Base-by-base conservation (phyloP, 2,113 vertebrate genomes). In the rabbit (Oryctolagus cuniculus) region DNA sequence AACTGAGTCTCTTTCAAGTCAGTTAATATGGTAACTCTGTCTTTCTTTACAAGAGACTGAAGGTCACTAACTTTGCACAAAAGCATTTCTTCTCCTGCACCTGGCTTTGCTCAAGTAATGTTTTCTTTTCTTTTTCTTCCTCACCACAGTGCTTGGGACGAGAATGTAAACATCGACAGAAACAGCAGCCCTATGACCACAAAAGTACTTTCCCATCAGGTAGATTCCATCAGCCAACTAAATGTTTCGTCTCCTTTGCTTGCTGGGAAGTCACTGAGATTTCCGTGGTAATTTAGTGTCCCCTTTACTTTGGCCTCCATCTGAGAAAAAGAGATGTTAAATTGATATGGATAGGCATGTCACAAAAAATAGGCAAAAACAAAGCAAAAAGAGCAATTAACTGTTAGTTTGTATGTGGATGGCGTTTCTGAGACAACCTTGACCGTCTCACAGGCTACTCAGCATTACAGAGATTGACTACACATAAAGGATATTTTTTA, bases 251-350 rank as follows among this genome's bases (percentile, higher is more conserved):
- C 96, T 98, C 97, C 96, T 97, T 97, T 96, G 96, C 96, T 98
- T 87, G 93, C 96, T 97, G 97, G 98, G 98, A 98, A 98, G 98
- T 99, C 99, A 99, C 98, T 99, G 99, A 98, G 98, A 98, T 98
- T 99, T 99, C 98, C 99, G 99, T 98, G 99, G 99, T 98, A 99
- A 98, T 97, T 99, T 98, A 98, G 98, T 98, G 98, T 99, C 99
- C 95, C 99, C 99, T 99, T 99, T 99, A 98, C 99, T 99, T 99
- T 99, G 99, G 99, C 99, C 99, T 98, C 98, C 98, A 99, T 99
- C 99, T 99, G 98, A 69, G 98, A 97, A 95, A 97, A 61, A 97
- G 44, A 98, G 78, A 87, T 94, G 92, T 97, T 95, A 73, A 95
- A 79, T 95, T 12, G 69, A 31, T 86, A 97, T 90, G 81, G 75